Evolutionary conservation across 2,888 invertebrate species (phyloP).

Genomic region (Agrilus mali): DNA sequence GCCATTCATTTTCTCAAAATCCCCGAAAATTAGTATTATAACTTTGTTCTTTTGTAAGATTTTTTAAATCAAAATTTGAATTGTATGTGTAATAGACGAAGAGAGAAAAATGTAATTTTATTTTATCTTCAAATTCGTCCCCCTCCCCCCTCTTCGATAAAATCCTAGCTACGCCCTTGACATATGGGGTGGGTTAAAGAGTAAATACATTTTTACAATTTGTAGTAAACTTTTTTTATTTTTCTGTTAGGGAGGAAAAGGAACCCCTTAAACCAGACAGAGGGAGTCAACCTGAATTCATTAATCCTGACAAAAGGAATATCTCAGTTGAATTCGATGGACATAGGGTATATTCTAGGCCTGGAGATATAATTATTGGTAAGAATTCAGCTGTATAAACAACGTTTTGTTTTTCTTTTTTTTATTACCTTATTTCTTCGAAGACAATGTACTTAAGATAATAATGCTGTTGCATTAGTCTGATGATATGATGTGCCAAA

Average conservation of each 20-base stretch:
- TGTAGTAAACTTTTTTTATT: background rate
- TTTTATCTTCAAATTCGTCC: no score
- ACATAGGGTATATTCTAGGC: conserved; percentile 67
- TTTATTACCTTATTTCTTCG: background rate
- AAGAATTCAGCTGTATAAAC: conserved; percentile 77
- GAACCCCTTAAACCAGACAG: conserved; percentile 60
- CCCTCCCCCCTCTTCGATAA: no score
- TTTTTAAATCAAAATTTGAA: no score
- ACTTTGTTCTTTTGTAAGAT: no score
- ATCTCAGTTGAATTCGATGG: conserved; percentile 75
- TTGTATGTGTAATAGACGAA: no score
- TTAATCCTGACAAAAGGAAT: conserved; percentile 57
- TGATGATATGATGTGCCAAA: no score
- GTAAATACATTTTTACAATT: background rate
- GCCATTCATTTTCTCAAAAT: no score
- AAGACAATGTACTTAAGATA: background rate
- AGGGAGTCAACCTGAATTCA: conserved; percentile 35
- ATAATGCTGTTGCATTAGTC: background rate
- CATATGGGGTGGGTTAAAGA: background rate
- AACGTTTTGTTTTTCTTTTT: background rate
- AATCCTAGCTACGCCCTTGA: no score
- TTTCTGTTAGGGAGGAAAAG: conserved; percentile 57
- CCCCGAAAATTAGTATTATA: no score
- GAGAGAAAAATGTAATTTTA: no score
- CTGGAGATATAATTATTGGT: conserved; percentile 65